Evolutionary conservation across 2,888 invertebrate species (phyloP).

Genomic region (Chironomus tentans): DNA sequence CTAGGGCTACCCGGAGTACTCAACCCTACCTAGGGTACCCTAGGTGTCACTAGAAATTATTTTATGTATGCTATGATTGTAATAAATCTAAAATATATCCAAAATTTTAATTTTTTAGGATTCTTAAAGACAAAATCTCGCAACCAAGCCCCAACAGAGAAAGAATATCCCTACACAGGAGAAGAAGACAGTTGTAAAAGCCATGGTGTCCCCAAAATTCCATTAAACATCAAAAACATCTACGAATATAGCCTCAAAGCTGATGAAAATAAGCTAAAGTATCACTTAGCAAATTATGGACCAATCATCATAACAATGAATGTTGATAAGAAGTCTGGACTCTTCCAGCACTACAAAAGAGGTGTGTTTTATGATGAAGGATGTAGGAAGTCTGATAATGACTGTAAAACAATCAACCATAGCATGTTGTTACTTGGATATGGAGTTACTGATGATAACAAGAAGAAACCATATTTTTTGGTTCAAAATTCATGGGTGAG

Average conservation of each 20-base stretch:
- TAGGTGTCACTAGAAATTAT: too few species aligned
- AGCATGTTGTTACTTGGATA: not conserved
- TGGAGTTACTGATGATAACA: not conserved
- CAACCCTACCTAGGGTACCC: too few species aligned
- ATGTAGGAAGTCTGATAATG: not conserved
- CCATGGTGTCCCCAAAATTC: not conserved
- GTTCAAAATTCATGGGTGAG: not conserved
- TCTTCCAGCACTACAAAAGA: not conserved
- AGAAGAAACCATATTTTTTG: not conserved
- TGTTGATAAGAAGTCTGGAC: not conserved
- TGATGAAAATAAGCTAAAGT: not conserved
- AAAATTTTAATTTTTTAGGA: not conserved
- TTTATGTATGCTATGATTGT: too few species aligned
- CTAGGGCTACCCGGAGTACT: too few species aligned
- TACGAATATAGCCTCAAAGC: not conserved
- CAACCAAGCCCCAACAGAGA: not conserved
- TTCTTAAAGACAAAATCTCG: not conserved
- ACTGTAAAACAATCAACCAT: not conserved
- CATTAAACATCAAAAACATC: not conserved
- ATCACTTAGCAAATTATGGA: not conserved
- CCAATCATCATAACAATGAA: not conserved
- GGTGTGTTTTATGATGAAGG: not conserved
- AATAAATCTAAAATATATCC: too few species aligned
- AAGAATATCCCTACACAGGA: not conserved
- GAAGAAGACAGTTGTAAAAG: not conserved